Percentiles rank a stretch among this genome's conserved stretches.
These are phyloP conservation scores for Calliopum simillimum DNA, from an alignment of 2,888 invertebrate species.

Conservation along the genomic window DNA sequence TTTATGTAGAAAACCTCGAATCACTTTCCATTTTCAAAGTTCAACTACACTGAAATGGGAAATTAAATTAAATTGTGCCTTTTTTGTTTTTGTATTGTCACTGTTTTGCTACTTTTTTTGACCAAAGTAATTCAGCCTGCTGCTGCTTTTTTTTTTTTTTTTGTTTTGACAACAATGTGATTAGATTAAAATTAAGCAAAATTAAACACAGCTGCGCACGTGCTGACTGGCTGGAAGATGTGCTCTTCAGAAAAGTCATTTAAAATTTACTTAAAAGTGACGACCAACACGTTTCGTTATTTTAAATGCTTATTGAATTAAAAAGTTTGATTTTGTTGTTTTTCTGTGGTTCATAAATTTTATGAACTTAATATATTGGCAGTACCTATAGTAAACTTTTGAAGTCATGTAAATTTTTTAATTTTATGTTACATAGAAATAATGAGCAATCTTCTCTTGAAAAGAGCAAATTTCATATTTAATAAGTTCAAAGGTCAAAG, in stretches of 20 bases:
- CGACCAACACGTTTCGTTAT: too few relatives aligned
- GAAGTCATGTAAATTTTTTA: too few relatives aligned
- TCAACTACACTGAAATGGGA: slow-evolving; percentile 8
- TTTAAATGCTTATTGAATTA: too few relatives aligned
- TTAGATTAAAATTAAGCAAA: slow-evolving; percentile 45
- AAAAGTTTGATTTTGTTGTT: too few relatives aligned
- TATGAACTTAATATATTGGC: too few relatives aligned
- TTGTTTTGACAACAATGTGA: slow-evolving; percentile 48
- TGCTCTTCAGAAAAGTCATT: slow-evolving; percentile 23
- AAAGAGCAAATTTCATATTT: too few relatives aligned
- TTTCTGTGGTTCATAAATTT: too few relatives aligned
- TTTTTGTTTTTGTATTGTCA: slow-evolving; percentile 1
- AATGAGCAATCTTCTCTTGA: too few relatives aligned
- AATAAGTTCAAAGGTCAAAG: too few relatives aligned
- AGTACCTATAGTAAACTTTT: too few relatives aligned
- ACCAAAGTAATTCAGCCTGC: neutral
- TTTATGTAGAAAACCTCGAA: slow-evolving; percentile 24
- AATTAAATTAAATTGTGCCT: slow-evolving; percentile 44
- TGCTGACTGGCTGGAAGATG: slow-evolving; percentile 11
- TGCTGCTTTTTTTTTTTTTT: slow-evolving; percentile 33
- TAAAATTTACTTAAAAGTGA: neutral
- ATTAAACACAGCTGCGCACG: slow-evolving; percentile 36
- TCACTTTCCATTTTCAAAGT: too few relatives aligned
- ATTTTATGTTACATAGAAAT: too few relatives aligned
- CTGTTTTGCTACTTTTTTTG: neutral